Percentiles rank a stretch among this genome's conserved stretches.
These are phyloP conservation scores for Linhomoeus sp. DNA, from an alignment of 2,888 invertebrate genomes.

Conservation along the genomic window DNA sequence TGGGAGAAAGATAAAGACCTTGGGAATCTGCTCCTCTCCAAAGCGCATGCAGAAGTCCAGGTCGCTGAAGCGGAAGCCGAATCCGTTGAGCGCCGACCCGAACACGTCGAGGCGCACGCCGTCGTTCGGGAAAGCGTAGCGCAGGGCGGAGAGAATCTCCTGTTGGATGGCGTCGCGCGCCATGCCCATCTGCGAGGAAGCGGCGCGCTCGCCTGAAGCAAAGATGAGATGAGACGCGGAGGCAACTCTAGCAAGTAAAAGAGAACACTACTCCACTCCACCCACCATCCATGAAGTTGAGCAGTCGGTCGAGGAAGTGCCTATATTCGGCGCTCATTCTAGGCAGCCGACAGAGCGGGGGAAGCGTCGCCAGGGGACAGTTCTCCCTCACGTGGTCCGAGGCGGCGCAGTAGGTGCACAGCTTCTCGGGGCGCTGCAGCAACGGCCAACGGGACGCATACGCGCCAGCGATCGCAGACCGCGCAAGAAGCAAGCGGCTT, in stretches of 20 bases:
- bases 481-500: too few relatives aligned
- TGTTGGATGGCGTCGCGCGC: too few relatives aligned
- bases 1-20: too few relatives aligned
- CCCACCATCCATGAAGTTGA: too few relatives aligned
- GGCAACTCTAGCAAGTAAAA: too few relatives aligned
- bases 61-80: constrained; percentile 39
- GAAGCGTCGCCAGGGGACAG: neutral
- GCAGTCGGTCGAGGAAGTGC: neutral
- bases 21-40: constrained; percentile 19
- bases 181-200: too few relatives aligned
- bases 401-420: constrained; percentile 1
- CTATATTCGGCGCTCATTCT: neutral
- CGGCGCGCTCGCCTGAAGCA: too few relatives aligned
- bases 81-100: constrained; percentile 42
- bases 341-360: neutral
- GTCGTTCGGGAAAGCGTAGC: neutral
- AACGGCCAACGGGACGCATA: too few relatives aligned
- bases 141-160: neutral
- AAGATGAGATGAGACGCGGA: too few relatives aligned
- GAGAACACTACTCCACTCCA: too few relatives aligned
- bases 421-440: neutral
- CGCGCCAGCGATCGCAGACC: too few relatives aligned
- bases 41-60: constrained; percentile 42
- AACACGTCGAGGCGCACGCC: constrained; percentile 32
- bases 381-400: neutral